Evolutionary conservation across 2,113 vertebrate species (phyloP), one percentile per base, ranked within the genome.

Genomic region (Sakesphorus luctuosus): DNA sequence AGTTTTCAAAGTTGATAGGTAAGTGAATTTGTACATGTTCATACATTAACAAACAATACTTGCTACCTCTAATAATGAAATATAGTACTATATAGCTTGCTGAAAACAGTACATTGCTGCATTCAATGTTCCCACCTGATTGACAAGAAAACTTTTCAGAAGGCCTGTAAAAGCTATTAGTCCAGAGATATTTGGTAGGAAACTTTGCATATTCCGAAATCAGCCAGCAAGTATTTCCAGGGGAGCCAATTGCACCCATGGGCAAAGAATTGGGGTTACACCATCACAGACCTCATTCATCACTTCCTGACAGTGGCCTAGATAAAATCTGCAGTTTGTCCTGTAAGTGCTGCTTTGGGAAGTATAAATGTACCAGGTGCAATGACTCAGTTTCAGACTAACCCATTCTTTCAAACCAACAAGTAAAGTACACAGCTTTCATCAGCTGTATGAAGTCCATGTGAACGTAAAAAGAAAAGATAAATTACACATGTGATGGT

Each of bases 201-300:
- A 72, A 74, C 16, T 43, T 66, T 76, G 40, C 55, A 88, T 74
- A 66, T 72, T 79, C 61, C 76, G 59, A 33, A 87, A 68, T 18
- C 38, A 84, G 75, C 13, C 26, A 84, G n/a, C 26, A 78, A 74
- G 91, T 81, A 2, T 46, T 94, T 94, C 92, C 47, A 74, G 92
- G 79, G 88, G 89, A 96, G 35, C 29, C 68, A 84, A 49, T 3
- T 7, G 21, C 33, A 82, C 93, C 73, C 92, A 52, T 43, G 86
- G 71, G 95, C 97, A 89, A 93, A 74, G 53, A 87, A 93, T 0
- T 69, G 83, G 93, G 79, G 89, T 96, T 94, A 94, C 73, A 87
- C 73, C 84, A 96, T 40, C 46, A 86, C 23, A 91, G 87, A 96
- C 92, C 94, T 97, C 97, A 97, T 98, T 98, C 90, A 97, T 97